Evolutionary conservation across 2,797 vertebrate genomes (phyloP).

Genomic region (Falco concolor): DNA sequence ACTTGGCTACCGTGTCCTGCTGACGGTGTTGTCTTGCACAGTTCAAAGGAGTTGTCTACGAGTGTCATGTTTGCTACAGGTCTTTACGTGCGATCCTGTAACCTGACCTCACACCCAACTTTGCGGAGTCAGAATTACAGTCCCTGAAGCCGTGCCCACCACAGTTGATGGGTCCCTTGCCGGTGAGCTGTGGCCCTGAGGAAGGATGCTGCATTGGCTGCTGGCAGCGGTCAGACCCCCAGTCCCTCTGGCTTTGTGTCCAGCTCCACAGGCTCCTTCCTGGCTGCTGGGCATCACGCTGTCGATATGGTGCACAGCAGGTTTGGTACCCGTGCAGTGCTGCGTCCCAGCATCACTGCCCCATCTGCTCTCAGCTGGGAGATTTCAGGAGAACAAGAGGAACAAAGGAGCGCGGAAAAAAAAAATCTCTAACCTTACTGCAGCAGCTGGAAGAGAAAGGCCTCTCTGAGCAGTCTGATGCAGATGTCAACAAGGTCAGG

Average conservation of each 20-base stretch:
- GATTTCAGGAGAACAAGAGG: conserved; percentile 57
- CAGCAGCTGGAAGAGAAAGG: conserved; percentile 40
- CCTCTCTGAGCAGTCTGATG: neutral
- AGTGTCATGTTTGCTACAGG: neutral
- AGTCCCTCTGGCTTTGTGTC: neutral
- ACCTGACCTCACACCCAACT: neutral
- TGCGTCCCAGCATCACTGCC: neutral
- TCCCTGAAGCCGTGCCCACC: neutral
- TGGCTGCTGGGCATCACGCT: neutral
- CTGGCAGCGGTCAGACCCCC: neutral
- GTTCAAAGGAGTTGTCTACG: neutral
- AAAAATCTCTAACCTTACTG: conserved; percentile 54
- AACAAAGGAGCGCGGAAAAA: conserved; percentile 55
- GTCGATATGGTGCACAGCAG: fast-evolving
- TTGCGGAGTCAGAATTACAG: neutral
- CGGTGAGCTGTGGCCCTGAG: neutral
- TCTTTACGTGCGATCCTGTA: neutral
- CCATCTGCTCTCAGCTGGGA: neutral
- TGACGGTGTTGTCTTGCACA: neutral
- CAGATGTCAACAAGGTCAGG: neutral
- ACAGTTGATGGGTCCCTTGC: neutral
- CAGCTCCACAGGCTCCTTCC: neutral
- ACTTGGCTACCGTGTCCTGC: neutral
- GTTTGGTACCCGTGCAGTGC: neutral
- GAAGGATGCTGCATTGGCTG: neutral